A percentile compares a stretch with the other conserved stretches of the same genome.
These are phyloP conservation scores for Trematomus bernacchii DNA, from an alignment of 2,797 vertebrate genomes.

Conservation along the genomic window DNA sequence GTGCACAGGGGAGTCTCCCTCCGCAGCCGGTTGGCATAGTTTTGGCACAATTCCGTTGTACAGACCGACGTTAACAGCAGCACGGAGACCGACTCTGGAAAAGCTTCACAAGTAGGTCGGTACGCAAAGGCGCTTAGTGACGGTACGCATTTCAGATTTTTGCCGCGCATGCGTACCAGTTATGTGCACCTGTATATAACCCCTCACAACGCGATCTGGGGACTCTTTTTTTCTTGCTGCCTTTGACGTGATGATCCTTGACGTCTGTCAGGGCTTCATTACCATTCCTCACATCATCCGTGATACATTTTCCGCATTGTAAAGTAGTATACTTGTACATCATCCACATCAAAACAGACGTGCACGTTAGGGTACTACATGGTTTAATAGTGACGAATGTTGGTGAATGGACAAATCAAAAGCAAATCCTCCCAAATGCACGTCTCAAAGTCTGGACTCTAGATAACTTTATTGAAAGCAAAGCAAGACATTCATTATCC, in stretches of 20 bases:
- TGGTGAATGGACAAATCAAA: conserved; percentile 41
- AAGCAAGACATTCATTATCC: conserved; percentile 14
- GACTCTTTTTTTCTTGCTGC: conserved; percentile 25
- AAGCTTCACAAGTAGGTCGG: too few species aligned
- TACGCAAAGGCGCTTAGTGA: too few species aligned
- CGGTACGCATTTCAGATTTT: too few species aligned
- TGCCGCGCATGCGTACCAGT: too few species aligned
- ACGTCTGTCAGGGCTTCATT: conserved; percentile 57
- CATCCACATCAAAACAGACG: conserved; percentile 22
- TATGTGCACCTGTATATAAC: conserved; percentile 31
- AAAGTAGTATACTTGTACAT: conserved; percentile 9
- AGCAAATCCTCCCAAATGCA: conserved; percentile 22
- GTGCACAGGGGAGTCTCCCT: too few species aligned
- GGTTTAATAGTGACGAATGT: conserved; percentile 21
- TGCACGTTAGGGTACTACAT: conserved; percentile 23
- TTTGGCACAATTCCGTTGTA: too few species aligned
- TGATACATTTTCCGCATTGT: conserved; percentile 27
- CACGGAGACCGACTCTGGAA: too few species aligned
- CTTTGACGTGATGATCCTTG: conserved; percentile 62
- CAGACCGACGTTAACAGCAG: too few species aligned
- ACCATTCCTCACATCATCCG: conserved; percentile 55
- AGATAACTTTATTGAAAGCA: conserved; percentile 26
- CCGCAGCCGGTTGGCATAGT: too few species aligned
- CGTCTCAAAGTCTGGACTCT: background rate
- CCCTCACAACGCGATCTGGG: conserved; percentile 32